These are phyloP conservation scores for Carposina sasakii DNA, from an alignment of 1,140 invertebrate genomes.

Conservation along the genomic window DNA sequence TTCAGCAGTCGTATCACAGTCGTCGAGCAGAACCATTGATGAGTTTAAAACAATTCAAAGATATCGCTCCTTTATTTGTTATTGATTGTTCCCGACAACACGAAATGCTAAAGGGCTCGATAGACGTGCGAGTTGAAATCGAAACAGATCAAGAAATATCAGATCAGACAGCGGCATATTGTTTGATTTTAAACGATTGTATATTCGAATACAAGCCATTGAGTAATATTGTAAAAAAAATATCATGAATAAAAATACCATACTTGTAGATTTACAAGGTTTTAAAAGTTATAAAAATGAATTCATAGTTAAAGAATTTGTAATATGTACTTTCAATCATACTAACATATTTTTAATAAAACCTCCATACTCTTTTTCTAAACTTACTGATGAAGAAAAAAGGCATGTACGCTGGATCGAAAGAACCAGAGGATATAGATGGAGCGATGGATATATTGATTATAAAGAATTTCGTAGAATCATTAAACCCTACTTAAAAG, in stretches of 20 bases:
- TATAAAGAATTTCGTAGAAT: slow-evolving; percentile 4
- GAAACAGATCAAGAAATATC: slow-evolving; percentile 20
- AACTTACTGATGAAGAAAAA: slow-evolving; percentile 2
- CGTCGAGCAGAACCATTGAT: slow-evolving; percentile 14
- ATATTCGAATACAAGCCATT: slow-evolving; percentile 26
- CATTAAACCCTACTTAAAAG: not conserved
- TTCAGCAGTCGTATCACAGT: slow-evolving; percentile 18
- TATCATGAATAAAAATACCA: slow-evolving; percentile 11
- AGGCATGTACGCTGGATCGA: slow-evolving; percentile 1
- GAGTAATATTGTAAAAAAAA: slow-evolving; percentile 21
- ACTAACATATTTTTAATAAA: slow-evolving; percentile 14
- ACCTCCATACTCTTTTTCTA: slow-evolving; percentile 9
- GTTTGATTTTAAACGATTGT: slow-evolving; percentile 27
- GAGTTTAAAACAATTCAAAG: slow-evolving; percentile 19
- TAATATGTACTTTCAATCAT: slow-evolving; percentile 1
- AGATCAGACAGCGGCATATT: slow-evolving; percentile 25
- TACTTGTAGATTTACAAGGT: slow-evolving; percentile 17
- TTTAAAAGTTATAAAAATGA: slow-evolving; percentile 13
- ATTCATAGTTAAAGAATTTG: slow-evolving; percentile 23
- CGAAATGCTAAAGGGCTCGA: slow-evolving; percentile 17
- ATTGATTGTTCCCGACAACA: slow-evolving; percentile 41
- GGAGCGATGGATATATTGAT: slow-evolving; percentile 9
- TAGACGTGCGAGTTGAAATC: slow-evolving; percentile 24
- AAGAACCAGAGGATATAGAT: slow-evolving; percentile 6
- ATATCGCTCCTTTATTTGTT: slow-evolving; percentile 25